Base-by-base conservation (phyloP, 1,140 invertebrate genomes). In the Bradynema listronoti region DNA sequence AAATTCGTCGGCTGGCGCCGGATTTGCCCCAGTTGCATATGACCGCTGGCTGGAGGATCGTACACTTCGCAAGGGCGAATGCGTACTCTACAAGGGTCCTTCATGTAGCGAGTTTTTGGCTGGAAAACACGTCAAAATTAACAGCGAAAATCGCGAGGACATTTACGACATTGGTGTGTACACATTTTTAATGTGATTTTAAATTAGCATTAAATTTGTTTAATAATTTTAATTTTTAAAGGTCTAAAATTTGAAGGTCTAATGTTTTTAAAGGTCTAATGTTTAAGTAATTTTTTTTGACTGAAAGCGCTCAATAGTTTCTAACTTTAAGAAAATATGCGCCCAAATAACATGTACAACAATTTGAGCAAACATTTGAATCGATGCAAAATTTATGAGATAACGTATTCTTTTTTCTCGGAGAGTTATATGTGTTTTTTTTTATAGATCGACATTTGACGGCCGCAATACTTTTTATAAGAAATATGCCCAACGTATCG, bases 41-140 rank as follows among this genome's bases (percentile, higher is more conserved):
- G 68, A 71, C 43, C 65, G 65, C n/a, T 70, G 68, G 68, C 46
- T 70, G 54, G 70, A 70, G 50, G 70, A 66, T 11, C 27, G 61
- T 27, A 36, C 43, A 14, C 39, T 70, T 25, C 29, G 34, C 24
- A 58, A 65, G 29, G 68, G 69, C 9, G 69, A 70, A 27, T 70
- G 68, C 47, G 47, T 70, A 30, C 55, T 49, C 16, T 70, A 70
- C 24, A 33, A 58, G 42, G 68, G 68, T n/a, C 39, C 55, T 24
- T 65, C 68, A 9, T 70, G 68, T 53, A 24, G 36, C 27, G 42
- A 54, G 6, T 70, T 53, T 47, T 46, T 70, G 24, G 56, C 30
- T 22, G 70, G 68, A 1, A 62, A 69, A 55, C 34, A 72, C 22
- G 46, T 70, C 34, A 73, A 74, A 69, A 50, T 70, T 4, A 65